Base-by-base conservation (phyloP, 1,140 invertebrate genomes). In the Conopomorpha cramerella region DNA sequence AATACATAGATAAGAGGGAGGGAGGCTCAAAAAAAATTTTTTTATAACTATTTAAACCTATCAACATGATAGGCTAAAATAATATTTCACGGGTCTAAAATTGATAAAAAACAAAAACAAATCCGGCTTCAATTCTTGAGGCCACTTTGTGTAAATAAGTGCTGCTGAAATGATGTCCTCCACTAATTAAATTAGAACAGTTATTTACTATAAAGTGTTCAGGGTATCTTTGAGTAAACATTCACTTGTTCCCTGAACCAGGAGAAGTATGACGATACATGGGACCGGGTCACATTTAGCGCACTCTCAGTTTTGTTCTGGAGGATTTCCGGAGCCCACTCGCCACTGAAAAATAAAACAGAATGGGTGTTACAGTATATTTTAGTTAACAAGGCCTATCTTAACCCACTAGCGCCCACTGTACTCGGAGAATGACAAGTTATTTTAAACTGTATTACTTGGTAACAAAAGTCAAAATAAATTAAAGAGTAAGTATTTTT, bases 181-280 rank as follows among this genome's bases (percentile, higher is more conserved):
- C 10, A 23, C 4, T 23, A 10, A 23, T 4, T 23, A 23, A 23
- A 4, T 23, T 10, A 23, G 4, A 23, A 4, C 19, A 23, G 4
- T 10, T 29, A 11, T 29, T 29, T 29, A 11, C 11, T 29, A 29
- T 3, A 29, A 29, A 23, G 14, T 13, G 47, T 70, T 86, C 82
- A 84, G 50, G 83, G 81, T 60, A 85, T 81, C 68, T 86, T 84
- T 7, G 85, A 86, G 50, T 87, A 81, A 11, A 84, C 77, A 52
- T 87, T 81, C 8, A 89, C 82, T 60, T 90, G 88, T 59, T 89
- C 81, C 60, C 87, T 84, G 26, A 89, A 81, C 85, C 86, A 88
- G 46, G 84, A 82, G 51, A 86, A 88, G 47, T 86, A 89, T 45
- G 83, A 74, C 17, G 71, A 74, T 13, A 84, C 82, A 34, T 83